Base-by-base conservation (phyloP, 1,140 invertebrate species). In the Drosophila nikananu region DNA sequence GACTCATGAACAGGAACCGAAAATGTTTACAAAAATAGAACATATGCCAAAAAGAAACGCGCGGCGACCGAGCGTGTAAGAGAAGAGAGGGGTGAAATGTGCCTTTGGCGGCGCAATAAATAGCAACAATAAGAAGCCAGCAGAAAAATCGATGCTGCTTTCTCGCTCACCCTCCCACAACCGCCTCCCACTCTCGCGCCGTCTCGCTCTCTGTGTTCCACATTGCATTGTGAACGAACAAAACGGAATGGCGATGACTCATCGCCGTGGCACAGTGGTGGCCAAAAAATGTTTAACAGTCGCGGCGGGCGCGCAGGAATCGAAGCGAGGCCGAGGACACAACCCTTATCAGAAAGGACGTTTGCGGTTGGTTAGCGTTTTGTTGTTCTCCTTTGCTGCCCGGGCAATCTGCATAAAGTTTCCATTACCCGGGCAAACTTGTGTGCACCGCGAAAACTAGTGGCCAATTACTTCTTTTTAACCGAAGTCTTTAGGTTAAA, bases 281-380 rank as follows among this genome's bases (percentile, higher is more conserved):
- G 81, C 78, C 59, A 60, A 79, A 83, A 83, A 41, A 71, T 57
- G 60, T 65, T 48, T 48, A 19, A 78, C 68, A 66, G 72, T 65
- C 75, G 6, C 57, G 54, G 35, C 48, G 23, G 25, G 73, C 49
- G 46, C 59, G 37, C 30, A 37, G 60, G 65, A 59, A 67, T 49
- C 58, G 30, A 60, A 67, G 46, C 60, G 48, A 60, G 51, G 35
- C 54, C 54, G 54, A 55, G 54, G 54, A 55, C 54, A 65, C 74
- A 81, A 90, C 78, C 81, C 81, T 89, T 90, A 86, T 86, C 86
- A 90, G 86, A 75, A 87, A 90, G 86, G 86, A 90, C 86, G 86
- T 82, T 80, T 82, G 86, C 68, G 86, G 81, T 72, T 81, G 62
- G 61, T 42, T 73, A 52, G 42, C 30, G 21, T 66, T 44, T 72